phyloP scores from a whole-genome alignment of 2,113 vertebrate species.

The Cathartes aura region DNA sequence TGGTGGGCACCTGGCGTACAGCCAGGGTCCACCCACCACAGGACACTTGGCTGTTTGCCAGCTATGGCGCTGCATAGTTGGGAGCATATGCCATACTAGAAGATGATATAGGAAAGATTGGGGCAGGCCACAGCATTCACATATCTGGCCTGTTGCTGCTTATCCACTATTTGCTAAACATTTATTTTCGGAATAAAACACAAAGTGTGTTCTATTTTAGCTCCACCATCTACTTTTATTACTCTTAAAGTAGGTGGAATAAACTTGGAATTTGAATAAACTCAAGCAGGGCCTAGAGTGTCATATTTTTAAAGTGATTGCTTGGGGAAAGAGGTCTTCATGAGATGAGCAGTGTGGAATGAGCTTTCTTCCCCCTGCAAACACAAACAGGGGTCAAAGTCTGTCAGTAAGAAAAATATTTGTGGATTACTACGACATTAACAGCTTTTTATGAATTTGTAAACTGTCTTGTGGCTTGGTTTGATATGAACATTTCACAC shows the following conservation, averaged over 20 bases:
- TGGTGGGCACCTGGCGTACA: neutral
- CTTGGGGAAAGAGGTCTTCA: neutral
- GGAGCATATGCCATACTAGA: neutral
- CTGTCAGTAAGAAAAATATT: neutral
- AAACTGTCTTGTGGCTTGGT: neutral
- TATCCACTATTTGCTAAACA: neutral
- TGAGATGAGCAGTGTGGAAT: neutral
- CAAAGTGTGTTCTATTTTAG: neutral
- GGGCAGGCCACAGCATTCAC: rapidly evolving
- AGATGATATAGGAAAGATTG: neutral
- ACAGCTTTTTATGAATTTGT: neutral
- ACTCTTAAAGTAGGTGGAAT: neutral
- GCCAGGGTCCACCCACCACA: neutral
- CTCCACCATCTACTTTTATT: neutral
- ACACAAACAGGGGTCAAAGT: neutral
- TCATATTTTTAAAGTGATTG: neutral
- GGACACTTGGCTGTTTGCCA: neutral
- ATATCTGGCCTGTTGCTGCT: neutral
- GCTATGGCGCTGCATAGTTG: neutral
- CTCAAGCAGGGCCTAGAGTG: neutral
- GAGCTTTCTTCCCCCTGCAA: neutral
- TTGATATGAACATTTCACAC: neutral
- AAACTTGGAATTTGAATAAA: neutral
- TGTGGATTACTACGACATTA: neutral
- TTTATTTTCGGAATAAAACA: neutral